A percentile compares a stretch with the other conserved stretches of the same genome.
These are phyloP conservation scores for Tapirus terrestris DNA, from an alignment of 2,113 vertebrate genomes.

Conservation along the genomic window DNA sequence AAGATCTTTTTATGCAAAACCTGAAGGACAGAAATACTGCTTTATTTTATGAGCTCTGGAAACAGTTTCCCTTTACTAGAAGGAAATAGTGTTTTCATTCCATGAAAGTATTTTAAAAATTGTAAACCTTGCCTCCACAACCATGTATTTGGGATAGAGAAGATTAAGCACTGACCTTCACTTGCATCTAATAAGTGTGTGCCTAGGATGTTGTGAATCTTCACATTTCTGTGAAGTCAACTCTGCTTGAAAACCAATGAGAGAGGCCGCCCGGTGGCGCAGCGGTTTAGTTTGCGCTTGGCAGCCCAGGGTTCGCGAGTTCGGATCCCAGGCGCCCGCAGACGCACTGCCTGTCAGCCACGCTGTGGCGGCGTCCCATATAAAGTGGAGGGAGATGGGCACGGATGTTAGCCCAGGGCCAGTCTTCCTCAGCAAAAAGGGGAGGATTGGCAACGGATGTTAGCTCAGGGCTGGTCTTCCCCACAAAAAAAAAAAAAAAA, in stretches of 20 bases:
- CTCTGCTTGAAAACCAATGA: neutral
- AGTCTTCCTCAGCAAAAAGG: too few species aligned
- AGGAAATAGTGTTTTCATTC: constrained; percentile 46
- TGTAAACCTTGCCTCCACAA: neutral
- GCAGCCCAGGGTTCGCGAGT: too few species aligned
- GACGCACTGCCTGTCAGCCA: too few species aligned
- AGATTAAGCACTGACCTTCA: neutral
- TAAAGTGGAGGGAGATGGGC: too few species aligned
- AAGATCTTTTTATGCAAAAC: constrained; percentile 55
- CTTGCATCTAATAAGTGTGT: neutral
- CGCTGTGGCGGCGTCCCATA: too few species aligned
- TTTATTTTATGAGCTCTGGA: constrained; percentile 61
- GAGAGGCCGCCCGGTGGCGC: too few species aligned
- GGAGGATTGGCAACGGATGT: too few species aligned
- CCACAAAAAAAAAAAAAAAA: too few species aligned
- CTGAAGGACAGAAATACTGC: constrained; percentile 10
- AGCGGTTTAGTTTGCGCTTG: too few species aligned
- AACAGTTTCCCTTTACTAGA: constrained; percentile 45
- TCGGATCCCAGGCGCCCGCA: too few species aligned
- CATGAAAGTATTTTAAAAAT: constrained; percentile 46
- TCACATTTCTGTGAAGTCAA: constrained; percentile 21
- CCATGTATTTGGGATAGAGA: neutral
- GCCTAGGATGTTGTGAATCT: neutral
- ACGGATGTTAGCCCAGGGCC: too few species aligned
- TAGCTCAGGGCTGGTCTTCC: too few species aligned